A percentile compares a stretch with the other conserved stretches of the same genome.
Conservation (phyloP, 1,140 invertebrate genomes). For the Liolophura sinensis region DNA sequence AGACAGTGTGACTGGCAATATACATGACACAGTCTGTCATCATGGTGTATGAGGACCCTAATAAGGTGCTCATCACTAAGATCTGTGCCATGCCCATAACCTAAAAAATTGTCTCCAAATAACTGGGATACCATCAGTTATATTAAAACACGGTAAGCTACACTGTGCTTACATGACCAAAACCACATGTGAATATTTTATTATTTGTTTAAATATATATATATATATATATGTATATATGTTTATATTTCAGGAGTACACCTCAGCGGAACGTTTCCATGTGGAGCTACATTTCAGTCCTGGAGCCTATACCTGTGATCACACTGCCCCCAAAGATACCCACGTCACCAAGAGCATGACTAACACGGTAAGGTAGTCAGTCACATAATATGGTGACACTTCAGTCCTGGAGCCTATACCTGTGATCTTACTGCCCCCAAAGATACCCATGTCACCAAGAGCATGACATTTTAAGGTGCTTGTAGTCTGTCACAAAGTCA, state of each 20-base stretch:
- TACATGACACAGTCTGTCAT: slow-evolving; percentile 98
- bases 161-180: no score
- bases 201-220: no score
- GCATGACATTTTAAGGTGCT: no score
- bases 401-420: slow-evolving; percentile 80
- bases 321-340: slow-evolving; percentile 62
- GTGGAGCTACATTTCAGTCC: slow-evolving; percentile 98
- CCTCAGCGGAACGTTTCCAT: slow-evolving; percentile 76
- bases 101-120: no score
- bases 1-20: no score
- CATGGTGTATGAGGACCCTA: slow-evolving; percentile 96
- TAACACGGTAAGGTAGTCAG: slow-evolving; percentile 24
- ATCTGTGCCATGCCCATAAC: no score
- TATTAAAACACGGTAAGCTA: no score
- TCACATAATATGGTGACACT: slow-evolving; percentile 96
- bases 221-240: not conserved
- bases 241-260: slow-evolving; percentile 61
- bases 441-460: slow-evolving; percentile 13
- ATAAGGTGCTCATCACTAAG: slow-evolving; percentile 71
- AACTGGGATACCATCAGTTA: no score
- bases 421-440: slow-evolving; percentile 62
- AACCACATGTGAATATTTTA: no score
- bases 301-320: slow-evolving; percentile 63
- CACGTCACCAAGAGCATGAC: no score
- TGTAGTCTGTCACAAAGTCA: slow-evolving; percentile 79